Conservation (phyloP, 2,797 vertebrate species). For the Stomatorhinus walkeri region DNA sequence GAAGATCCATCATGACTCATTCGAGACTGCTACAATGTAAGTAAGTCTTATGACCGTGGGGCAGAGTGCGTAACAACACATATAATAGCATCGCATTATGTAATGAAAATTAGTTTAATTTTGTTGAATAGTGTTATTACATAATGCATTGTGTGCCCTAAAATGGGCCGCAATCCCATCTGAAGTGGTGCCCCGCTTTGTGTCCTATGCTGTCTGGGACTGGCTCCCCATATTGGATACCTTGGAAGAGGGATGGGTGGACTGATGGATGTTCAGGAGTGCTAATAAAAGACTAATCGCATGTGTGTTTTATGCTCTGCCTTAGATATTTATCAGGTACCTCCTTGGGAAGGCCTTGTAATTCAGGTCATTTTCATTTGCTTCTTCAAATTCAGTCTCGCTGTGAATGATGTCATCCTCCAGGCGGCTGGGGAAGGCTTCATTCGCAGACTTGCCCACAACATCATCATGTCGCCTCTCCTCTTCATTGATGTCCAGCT, state of each 20-base stretch:
- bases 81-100: not conserved
- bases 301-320: not conserved
- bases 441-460: constrained; percentile 62
- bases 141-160: not conserved
- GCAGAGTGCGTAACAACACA: not conserved
- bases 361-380: constrained; percentile 73
- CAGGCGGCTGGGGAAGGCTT: constrained; percentile 56
- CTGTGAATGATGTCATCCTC: constrained; percentile 65
- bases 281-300: not conserved
- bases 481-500: constrained; percentile 81
- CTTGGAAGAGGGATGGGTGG: not conserved
- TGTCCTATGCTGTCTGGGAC: not conserved
- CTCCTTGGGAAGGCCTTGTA: constrained; percentile 82
- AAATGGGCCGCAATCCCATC: not conserved
- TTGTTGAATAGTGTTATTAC: not conserved
- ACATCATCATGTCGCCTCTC: constrained; percentile 67
- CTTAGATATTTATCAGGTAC: constrained; percentile 45
- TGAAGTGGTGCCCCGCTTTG: not conserved
- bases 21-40: not conserved
- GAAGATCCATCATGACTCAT: constrained; percentile 26
- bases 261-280: not conserved
- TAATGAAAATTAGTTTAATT: not conserved
- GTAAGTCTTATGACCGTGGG: not conserved
- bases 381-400: constrained; percentile 74
- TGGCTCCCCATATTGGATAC: not conserved